phyloP scores from a whole-genome alignment of 2,797 vertebrate species.

The Sparus aurata region DNA sequence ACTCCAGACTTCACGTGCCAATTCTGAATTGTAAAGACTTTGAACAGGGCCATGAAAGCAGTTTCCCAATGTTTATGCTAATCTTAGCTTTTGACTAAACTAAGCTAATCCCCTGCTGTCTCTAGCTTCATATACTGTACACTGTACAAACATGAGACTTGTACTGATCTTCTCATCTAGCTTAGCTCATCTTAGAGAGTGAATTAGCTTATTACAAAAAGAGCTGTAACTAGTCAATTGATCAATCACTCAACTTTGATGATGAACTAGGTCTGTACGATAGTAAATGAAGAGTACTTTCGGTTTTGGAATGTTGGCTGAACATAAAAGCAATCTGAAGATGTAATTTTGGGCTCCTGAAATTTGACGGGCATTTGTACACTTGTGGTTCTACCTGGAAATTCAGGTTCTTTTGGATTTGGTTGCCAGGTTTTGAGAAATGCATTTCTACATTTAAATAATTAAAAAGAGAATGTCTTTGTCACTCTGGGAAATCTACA shows the following conservation, averaged over 20 bases:
- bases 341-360: too few relatives aligned
- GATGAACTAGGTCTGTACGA: too few relatives aligned
- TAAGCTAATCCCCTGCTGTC: background rate
- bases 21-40: background rate
- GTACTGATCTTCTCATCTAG: background rate
- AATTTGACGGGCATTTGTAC: too few relatives aligned
- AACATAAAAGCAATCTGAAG: too few relatives aligned
- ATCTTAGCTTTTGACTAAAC: background rate
- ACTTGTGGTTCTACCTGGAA: background rate
- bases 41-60: background rate
- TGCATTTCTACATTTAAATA: background rate
- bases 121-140: too few relatives aligned
- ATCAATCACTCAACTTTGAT: too few relatives aligned
- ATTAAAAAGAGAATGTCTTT: background rate
- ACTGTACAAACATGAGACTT: background rate
- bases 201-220: too few relatives aligned
- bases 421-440: background rate
- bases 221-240: too few relatives aligned
- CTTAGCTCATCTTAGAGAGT: background rate
- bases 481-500: background rate
- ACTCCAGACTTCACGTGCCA: background rate
- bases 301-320: too few relatives aligned
- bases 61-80: background rate
- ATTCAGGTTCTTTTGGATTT: background rate
- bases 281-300: background rate